These are phyloP conservation scores for Sinelater perroti DNA, from an alignment of 2,888 invertebrate genomes.

Conservation along the genomic window DNA sequence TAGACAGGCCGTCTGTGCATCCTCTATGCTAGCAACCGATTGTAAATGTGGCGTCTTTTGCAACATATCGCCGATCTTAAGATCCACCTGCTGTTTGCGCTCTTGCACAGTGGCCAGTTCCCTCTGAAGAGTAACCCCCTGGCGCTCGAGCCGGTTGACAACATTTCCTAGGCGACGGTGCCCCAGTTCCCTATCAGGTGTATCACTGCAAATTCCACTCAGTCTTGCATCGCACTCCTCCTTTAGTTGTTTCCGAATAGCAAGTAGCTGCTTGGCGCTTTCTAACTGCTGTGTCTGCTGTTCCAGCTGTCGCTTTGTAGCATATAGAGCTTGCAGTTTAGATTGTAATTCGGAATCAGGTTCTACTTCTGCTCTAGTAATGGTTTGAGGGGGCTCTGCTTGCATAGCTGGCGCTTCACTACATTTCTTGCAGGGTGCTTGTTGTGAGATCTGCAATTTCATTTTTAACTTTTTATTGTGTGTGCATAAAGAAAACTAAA, in stretches of 20 bases:
- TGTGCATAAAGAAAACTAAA: too few species aligned
- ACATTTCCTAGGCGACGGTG: slow-evolving; percentile 48
- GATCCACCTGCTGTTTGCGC: slow-evolving; percentile 43
- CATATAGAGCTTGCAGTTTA: slow-evolving; percentile 18
- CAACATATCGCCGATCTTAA: slow-evolving; percentile 11
- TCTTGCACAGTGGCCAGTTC: slow-evolving; percentile 46
- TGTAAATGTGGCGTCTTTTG: slow-evolving; percentile 44
- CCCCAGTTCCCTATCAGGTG: slow-evolving; percentile 48
- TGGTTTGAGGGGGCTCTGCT: too few species aligned
- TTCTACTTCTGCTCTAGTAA: not conserved
- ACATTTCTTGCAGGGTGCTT: not conserved
- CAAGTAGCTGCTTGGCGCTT: slow-evolving; percentile 37
- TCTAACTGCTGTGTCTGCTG: slow-evolving; percentile 34
- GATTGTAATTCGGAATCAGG: slow-evolving; percentile 6
- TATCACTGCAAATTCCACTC: slow-evolving; percentile 49
- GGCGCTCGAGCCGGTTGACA: slow-evolving; percentile 49
- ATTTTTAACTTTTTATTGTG: too few species aligned
- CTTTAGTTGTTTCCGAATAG: slow-evolving; percentile 48
- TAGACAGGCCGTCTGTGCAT: slow-evolving; percentile 28
- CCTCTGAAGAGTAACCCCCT: slow-evolving; percentile 46
- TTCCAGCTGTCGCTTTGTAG: slow-evolving; percentile 27
- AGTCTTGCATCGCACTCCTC: slow-evolving; percentile 50
- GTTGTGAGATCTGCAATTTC: too few species aligned
- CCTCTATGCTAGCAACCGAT: slow-evolving; percentile 41
- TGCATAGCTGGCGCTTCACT: too few species aligned